phyloP scores from a whole-genome alignment of 2,797 vertebrate species.

The Pogonophryne albipinna region DNA sequence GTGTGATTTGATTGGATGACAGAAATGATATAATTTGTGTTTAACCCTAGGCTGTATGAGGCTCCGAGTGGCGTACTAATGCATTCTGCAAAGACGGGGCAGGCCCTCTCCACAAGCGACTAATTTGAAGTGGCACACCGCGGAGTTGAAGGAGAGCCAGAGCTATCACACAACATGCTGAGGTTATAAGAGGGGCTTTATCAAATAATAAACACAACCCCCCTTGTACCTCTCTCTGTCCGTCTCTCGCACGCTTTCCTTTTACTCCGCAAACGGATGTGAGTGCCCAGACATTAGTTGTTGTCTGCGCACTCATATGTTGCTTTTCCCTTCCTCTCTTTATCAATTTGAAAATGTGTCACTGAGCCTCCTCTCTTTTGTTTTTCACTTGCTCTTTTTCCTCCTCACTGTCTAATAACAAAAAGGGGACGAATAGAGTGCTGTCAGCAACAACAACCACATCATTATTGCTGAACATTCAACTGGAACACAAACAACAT shows the following conservation, averaged over 20 bases:
- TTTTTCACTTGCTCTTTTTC: slow-evolving; percentile 22
- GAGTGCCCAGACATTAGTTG: slow-evolving; percentile 28
- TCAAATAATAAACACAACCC: slow-evolving; percentile 85
- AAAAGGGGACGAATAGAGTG: slow-evolving; percentile 36
- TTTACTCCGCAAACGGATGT: slow-evolving; percentile 33
- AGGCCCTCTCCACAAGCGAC: slow-evolving; percentile 80
- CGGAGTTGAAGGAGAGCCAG: slow-evolving; percentile 78
- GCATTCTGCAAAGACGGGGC: slow-evolving; percentile 76
- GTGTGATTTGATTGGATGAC: slow-evolving; percentile 88
- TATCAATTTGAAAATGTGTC: slow-evolving; percentile 57
- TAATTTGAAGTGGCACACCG: slow-evolving; percentile 82
- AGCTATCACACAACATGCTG: slow-evolving; percentile 75
- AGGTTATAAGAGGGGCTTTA: slow-evolving; percentile 76
- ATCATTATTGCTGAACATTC: slow-evolving; percentile 73
- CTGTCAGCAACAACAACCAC: slow-evolving; percentile 63
- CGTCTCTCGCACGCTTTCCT: slow-evolving; percentile 33
- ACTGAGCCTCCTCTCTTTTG: slow-evolving; percentile 37
- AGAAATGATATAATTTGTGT: slow-evolving; percentile 87
- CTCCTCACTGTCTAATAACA: slow-evolving; percentile 41
- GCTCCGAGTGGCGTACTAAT: slow-evolving; percentile 80
- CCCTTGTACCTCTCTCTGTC: slow-evolving; percentile 59
- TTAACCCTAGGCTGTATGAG: slow-evolving; percentile 80
- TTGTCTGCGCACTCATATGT: slow-evolving; percentile 6
- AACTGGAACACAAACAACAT: slow-evolving; percentile 70
- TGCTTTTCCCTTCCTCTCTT: slow-evolving; percentile 10